Percentiles rank a stretch among this genome's conserved stretches.
Conservation (phyloP, 1,140 invertebrate species). For the Apis dorsata region DNA sequence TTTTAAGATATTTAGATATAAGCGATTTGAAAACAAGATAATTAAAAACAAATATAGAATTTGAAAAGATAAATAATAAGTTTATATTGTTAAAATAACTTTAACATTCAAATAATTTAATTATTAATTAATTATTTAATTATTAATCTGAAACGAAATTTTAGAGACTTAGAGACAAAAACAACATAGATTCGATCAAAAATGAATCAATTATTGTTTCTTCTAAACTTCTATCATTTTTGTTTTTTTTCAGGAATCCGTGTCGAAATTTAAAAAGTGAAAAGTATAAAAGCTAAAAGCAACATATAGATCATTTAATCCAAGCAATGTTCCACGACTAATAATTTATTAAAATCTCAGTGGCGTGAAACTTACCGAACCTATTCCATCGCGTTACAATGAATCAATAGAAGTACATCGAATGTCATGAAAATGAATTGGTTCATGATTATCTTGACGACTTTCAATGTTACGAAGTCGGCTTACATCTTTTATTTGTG, state of each 20-base stretch:
- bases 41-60: too few relatives aligned
- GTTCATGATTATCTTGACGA: constrained; percentile 31
- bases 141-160: too few relatives aligned
- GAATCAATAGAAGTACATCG: background rate
- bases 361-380: background rate
- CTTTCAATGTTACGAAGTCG: constrained; percentile 12
- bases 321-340: background rate
- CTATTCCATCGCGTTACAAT: background rate
- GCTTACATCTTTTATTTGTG: background rate
- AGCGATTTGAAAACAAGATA: too few relatives aligned
- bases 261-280: background rate
- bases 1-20: too few relatives aligned
- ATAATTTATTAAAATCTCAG: constrained; percentile 25
- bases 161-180: too few relatives aligned
- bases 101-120: too few relatives aligned
- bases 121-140: too few relatives aligned
- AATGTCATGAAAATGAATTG: constrained; percentile 27
- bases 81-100: too few relatives aligned
- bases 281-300: background rate
- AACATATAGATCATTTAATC: background rate
- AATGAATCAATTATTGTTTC: background rate
- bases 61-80: too few relatives aligned
- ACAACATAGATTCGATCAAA: background rate
- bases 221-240: background rate
- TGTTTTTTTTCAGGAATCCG: background rate